Evolutionary conservation across 1,140 invertebrate species (phyloP).

Genomic region (Drosophila melanica): DNA sequence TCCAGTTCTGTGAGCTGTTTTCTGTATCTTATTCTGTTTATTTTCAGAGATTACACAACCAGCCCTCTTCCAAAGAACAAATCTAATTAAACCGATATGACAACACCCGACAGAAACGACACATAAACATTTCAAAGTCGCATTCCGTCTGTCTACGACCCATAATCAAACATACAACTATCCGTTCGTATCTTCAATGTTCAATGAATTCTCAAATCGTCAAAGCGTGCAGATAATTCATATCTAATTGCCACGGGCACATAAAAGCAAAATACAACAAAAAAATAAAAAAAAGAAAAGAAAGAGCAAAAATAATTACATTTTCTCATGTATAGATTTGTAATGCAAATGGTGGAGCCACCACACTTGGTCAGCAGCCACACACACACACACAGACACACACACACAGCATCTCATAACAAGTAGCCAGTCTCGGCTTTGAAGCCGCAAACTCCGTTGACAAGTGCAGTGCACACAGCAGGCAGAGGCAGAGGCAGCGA

Average conservation of each 20-base stretch:
- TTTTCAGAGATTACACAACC: slow-evolving; percentile 26
- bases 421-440: slow-evolving; percentile 60
- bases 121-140: slow-evolving; percentile 12
- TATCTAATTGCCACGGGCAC: slow-evolving; percentile 65
- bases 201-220: slow-evolving; percentile 77
- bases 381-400: slow-evolving; percentile 9
- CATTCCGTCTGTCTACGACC: slow-evolving; percentile 20
- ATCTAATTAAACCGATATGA: slow-evolving; percentile 56
- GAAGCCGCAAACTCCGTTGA: slow-evolving; percentile 69
- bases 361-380: slow-evolving; percentile 20
- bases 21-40: slow-evolving; percentile 12
- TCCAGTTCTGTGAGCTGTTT: not conserved
- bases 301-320: slow-evolving; percentile 50
- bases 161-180: slow-evolving; percentile 27
- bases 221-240: slow-evolving; percentile 79
- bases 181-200: slow-evolving; percentile 57
- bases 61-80: slow-evolving; percentile 24
- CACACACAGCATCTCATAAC: slow-evolving; percentile 41
- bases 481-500: slow-evolving; percentile 15
- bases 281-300: slow-evolving; percentile 32
- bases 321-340: slow-evolving; percentile 62
- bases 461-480: slow-evolving; percentile 76
- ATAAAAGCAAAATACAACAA: slow-evolving; percentile 14
- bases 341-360: slow-evolving; percentile 64
- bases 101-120: slow-evolving; percentile 19